Percentiles rank a stretch among this genome's conserved stretches.
Conservation (phyloP, 1,140 invertebrate species). For the Anoplolepis gracilipes region DNA sequence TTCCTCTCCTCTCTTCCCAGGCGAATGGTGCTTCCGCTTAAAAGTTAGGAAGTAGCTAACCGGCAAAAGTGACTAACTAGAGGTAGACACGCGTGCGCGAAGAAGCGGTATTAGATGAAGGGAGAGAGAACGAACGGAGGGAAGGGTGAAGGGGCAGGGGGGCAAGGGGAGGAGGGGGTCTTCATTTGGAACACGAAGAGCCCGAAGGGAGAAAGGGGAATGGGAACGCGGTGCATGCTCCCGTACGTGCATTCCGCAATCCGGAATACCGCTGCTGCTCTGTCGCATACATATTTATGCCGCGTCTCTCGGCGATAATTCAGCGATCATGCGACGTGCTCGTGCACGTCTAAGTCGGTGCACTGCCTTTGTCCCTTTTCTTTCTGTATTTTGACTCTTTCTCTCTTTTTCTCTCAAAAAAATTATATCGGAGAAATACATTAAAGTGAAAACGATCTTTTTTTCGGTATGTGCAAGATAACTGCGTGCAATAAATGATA, state of each 20-base stretch:
- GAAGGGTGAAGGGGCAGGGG: neutral
- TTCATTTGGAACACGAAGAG: constrained; percentile 65
- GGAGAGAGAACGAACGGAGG: neutral
- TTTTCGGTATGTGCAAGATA: neutral
- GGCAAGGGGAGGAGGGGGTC: neutral
- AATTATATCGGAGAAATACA: too few species aligned
- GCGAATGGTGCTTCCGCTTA: constrained; percentile 71
- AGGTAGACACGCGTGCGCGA: constrained; percentile 78
- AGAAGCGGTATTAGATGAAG: constrained; percentile 31
- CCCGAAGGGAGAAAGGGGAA: neutral
- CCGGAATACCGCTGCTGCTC: constrained; percentile 79
- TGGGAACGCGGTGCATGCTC: constrained; percentile 71
- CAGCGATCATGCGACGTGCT: constrained; percentile 81
- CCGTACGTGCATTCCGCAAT: constrained; percentile 81
- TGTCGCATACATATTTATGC: constrained; percentile 83
- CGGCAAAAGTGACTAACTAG: constrained; percentile 81
- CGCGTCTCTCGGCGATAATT: constrained; percentile 81
- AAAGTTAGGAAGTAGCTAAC: constrained; percentile 77
- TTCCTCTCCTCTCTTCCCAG: constrained; percentile 6
- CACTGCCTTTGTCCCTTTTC: constrained; percentile 12
- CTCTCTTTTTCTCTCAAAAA: neutral
- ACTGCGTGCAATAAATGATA: neutral
- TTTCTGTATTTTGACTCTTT: constrained; percentile 5
- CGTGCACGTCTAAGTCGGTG: constrained; percentile 71
- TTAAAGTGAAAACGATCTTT: neutral